Evolutionary conservation across 2,113 vertebrate genomes (phyloP).

Genomic region (Chitala chitala): DNA sequence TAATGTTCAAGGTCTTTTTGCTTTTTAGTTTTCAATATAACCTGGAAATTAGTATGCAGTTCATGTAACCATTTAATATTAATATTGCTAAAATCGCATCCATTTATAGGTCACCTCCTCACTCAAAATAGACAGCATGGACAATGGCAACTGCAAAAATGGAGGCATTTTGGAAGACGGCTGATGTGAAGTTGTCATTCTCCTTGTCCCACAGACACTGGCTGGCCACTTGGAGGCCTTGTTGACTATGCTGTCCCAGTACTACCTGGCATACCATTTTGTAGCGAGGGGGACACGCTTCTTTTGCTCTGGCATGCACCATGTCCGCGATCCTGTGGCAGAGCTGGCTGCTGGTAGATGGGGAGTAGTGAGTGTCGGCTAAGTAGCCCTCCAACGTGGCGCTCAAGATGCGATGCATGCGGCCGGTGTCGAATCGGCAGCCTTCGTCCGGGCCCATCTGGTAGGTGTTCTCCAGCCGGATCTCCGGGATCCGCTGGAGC

Average conservation of each 20-base stretch:
- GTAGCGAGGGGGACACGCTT: slow-evolving; percentile 61
- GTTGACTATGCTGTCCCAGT: slow-evolving; percentile 57
- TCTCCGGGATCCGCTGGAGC: slow-evolving; percentile 42
- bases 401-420: slow-evolving; percentile 48
- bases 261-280: slow-evolving; percentile 70
- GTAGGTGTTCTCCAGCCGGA: slow-evolving; percentile 53
- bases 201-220: slow-evolving; percentile 55
- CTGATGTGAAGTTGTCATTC: slow-evolving; percentile 54
- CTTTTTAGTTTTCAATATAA: no score
- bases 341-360: slow-evolving; percentile 36
- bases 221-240: slow-evolving; percentile 60
- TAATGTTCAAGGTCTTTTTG: no score
- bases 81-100: no score
- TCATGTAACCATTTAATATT: no score
- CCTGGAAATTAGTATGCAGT: no score
- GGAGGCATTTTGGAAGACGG: slow-evolving; percentile 57
- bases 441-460: slow-evolving; percentile 46
- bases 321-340: slow-evolving; percentile 54
- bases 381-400: slow-evolving; percentile 37
- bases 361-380: slow-evolving; percentile 37
- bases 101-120: no score
- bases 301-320: slow-evolving; percentile 49
- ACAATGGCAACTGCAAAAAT: slow-evolving; percentile 67
- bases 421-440: slow-evolving; percentile 41
- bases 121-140: slow-evolving; percentile 66